Conservation (phyloP, 2,113 vertebrate species). For the Istiophorus platypterus region DNA sequence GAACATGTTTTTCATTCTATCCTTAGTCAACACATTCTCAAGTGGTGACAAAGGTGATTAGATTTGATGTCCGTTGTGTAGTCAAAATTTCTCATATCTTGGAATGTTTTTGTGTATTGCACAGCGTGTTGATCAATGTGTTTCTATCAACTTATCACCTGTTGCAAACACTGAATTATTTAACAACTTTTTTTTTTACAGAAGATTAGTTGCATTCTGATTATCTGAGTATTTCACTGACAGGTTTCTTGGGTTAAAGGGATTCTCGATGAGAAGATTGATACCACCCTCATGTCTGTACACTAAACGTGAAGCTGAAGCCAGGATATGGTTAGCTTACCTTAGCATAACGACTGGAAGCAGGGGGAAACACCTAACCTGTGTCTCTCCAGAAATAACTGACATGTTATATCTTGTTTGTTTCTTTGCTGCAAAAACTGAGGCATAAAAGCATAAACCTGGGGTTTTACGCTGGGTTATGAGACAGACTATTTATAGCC, state of each 20-base stretch:
- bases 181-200: not conserved
- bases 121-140: not conserved
- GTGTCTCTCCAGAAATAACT: not conserved
- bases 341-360: not conserved
- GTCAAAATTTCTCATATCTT: slow-evolving; percentile 7
- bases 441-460: not conserved
- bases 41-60: slow-evolving; percentile 6
- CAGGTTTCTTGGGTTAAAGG: slow-evolving; percentile 9
- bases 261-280: not conserved
- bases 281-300: not conserved
- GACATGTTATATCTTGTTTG: not conserved
- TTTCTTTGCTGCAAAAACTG: not conserved
- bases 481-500: no score
- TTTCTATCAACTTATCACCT: not conserved
- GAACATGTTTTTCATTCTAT: slow-evolving; percentile 28
- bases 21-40: slow-evolving; percentile 47
- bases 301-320: not conserved
- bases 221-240: not conserved
- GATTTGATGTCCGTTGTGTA: slow-evolving; percentile 11
- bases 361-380: not conserved
- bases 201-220: not conserved
- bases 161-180: not conserved
- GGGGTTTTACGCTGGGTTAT: not conserved
- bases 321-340: not conserved
- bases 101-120: not conserved